phyloP scores from a whole-genome alignment of 2,797 vertebrate genomes.

The Syncerus caffer region DNA sequence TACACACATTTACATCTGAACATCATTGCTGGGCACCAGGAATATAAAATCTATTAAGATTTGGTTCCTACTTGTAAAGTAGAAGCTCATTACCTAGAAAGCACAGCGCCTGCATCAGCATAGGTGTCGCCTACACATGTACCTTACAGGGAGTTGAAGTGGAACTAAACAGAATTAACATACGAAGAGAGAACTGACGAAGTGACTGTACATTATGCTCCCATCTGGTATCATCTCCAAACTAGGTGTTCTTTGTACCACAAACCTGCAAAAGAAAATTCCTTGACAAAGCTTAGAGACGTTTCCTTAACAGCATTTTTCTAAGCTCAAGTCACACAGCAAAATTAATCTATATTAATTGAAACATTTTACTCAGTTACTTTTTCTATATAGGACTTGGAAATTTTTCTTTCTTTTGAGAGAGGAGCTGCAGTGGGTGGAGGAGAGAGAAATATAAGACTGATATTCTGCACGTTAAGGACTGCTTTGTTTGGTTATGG shows the following conservation, averaged over 20 bases:
- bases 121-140: background rate
- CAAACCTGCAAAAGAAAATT: background rate
- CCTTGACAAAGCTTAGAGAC: background rate
- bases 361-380: background rate
- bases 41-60: background rate
- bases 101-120: background rate
- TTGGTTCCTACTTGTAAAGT: background rate
- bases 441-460: background rate
- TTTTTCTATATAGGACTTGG: background rate
- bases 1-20: background rate
- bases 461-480: background rate
- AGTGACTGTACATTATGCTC: background rate
- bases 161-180: background rate
- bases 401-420: background rate
- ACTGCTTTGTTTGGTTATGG: constrained; percentile 1
- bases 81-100: constrained; percentile 23
- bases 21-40: background rate
- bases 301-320: constrained; percentile 9
- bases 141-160: background rate
- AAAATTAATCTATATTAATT: constrained; percentile 27
- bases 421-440: background rate
- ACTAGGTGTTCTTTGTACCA: background rate
- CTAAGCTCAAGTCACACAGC: background rate
- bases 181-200: background rate
- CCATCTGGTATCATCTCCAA: background rate